Evolutionary conservation across 2,888 invertebrate species (phyloP).

Genomic region (Hypena proboscidalis): DNA sequence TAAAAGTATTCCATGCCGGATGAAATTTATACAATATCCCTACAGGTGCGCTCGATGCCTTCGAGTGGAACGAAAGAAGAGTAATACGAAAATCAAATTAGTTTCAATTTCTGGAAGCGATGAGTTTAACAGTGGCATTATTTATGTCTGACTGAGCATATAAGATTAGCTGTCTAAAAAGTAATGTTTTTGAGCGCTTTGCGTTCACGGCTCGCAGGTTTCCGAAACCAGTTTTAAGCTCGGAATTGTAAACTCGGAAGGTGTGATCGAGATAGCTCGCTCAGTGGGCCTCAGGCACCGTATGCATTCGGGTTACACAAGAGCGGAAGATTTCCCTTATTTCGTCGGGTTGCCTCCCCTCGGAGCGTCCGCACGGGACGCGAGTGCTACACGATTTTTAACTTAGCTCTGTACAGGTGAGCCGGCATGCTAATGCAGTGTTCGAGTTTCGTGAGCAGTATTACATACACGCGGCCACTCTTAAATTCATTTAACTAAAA

Average conservation of each 20-base stretch:
- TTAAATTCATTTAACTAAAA: slow-evolving; percentile 47
- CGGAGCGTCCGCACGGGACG: slow-evolving; percentile 62
- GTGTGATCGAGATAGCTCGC: slow-evolving; percentile 54
- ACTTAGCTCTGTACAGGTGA: slow-evolving; percentile 73
- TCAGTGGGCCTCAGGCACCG: slow-evolving; percentile 49
- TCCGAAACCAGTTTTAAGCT: slow-evolving; percentile 36
- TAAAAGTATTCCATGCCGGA: slow-evolving; percentile 8
- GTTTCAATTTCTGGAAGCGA: slow-evolving; percentile 20
- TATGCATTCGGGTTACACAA: slow-evolving; percentile 61
- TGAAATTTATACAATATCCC: not conserved
- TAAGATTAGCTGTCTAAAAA: slow-evolving; percentile 51
- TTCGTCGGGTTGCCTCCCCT: slow-evolving; percentile 52
- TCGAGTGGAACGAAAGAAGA: slow-evolving; percentile 11
- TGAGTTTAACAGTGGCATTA: slow-evolving; percentile 46
- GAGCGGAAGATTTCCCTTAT: slow-evolving; percentile 65
- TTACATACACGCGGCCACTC: slow-evolving; percentile 29
- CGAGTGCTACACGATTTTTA: slow-evolving; percentile 76
- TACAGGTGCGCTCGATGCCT: not conserved
- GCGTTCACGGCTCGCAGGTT: slow-evolving; percentile 35
- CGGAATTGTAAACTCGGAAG: slow-evolving; percentile 48
- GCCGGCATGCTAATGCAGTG: slow-evolving; percentile 64
- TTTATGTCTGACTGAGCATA: slow-evolving; percentile 41
- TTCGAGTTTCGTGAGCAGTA: slow-evolving; percentile 48
- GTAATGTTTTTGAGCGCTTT: slow-evolving; percentile 46
- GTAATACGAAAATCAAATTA: slow-evolving; percentile 9